phyloP scores from a whole-genome alignment of 2,888 invertebrate species.

The Drosophila paucipuncta region DNA sequence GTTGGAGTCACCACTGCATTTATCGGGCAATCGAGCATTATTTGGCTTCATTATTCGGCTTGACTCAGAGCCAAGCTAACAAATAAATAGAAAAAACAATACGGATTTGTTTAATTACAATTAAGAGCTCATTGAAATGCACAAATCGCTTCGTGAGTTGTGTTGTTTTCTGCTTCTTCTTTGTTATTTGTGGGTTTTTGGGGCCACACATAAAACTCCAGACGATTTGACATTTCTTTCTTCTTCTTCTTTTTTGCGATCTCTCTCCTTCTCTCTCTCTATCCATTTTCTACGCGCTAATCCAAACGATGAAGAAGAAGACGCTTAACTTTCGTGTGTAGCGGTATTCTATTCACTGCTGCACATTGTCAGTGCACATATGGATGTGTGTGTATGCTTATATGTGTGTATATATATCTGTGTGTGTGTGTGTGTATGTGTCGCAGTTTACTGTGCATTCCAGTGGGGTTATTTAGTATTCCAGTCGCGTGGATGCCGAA shows the following conservation, averaged over 20 bases:
- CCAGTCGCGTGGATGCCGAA: slow-evolving; percentile 46
- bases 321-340: slow-evolving; percentile 29
- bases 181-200: slow-evolving; percentile 1
- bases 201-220: slow-evolving; percentile 45
- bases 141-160: slow-evolving; percentile 42
- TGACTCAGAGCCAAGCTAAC: slow-evolving; percentile 49
- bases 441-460: slow-evolving; percentile 24
- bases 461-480: slow-evolving; percentile 53
- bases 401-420: not conserved
- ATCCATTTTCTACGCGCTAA: slow-evolving; percentile 19
- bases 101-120: slow-evolving; percentile 52
- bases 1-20: slow-evolving; percentile 1
- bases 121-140: slow-evolving; percentile 56
- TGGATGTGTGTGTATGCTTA: not conserved
- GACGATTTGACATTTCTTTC: slow-evolving; percentile 33
- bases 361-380: slow-evolving; percentile 34
- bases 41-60: slow-evolving; percentile 42
- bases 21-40: slow-evolving; percentile 39
- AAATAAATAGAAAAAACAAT: slow-evolving; percentile 18
- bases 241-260: not conserved
- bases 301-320: slow-evolving; percentile 12
- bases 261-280: not conserved
- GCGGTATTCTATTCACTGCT: slow-evolving; percentile 59
- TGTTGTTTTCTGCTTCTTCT: slow-evolving; percentile 11
- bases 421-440: not conserved